These are phyloP conservation scores for Protobothrops flavoviridis DNA, from an alignment of 2,113 vertebrate species.

Conservation along the genomic window DNA sequence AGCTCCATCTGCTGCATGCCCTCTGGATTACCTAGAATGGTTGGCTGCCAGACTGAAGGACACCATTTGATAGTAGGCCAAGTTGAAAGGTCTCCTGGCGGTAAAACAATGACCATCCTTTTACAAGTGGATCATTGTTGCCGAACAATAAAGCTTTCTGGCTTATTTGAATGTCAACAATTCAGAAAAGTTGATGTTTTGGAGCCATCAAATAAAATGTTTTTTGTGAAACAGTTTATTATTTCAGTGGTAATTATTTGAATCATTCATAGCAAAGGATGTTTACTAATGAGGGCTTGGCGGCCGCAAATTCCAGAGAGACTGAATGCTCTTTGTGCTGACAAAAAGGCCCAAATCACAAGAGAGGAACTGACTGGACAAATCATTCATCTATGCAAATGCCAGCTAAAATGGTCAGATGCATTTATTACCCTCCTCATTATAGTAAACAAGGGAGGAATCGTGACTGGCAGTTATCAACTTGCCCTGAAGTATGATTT, in stretches of 20 bases:
- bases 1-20: slow-evolving; percentile 76
- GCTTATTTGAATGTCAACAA: slow-evolving; percentile 88
- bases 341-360: slow-evolving; percentile 88
- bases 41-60: slow-evolving; percentile 71
- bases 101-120: slow-evolving; percentile 82
- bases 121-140: slow-evolving; percentile 79
- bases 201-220: slow-evolving; percentile 87
- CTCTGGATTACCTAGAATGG: slow-evolving; percentile 74
- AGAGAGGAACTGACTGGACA: slow-evolving; percentile 86
- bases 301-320: slow-evolving; percentile 84
- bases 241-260: slow-evolving; percentile 92
- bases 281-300: slow-evolving; percentile 90
- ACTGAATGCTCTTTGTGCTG: slow-evolving; percentile 88
- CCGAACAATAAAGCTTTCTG: slow-evolving; percentile 78
- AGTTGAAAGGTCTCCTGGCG: slow-evolving; percentile 80
- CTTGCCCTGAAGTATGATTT: slow-evolving; percentile 83
- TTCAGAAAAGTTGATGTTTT: slow-evolving; percentile 85
- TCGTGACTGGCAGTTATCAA: slow-evolving; percentile 89
- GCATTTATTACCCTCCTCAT: slow-evolving; percentile 90
- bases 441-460: slow-evolving; percentile 83
- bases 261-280: slow-evolving; percentile 87
- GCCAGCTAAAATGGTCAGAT: slow-evolving; percentile 87
- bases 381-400: slow-evolving; percentile 96
- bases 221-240: slow-evolving; percentile 86
- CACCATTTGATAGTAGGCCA: slow-evolving; percentile 75